Evolutionary conservation across 2,113 vertebrate species (phyloP), one percentile per base, ranked within the genome.

Genomic region (Lethenteron camtschaticum): DNA sequence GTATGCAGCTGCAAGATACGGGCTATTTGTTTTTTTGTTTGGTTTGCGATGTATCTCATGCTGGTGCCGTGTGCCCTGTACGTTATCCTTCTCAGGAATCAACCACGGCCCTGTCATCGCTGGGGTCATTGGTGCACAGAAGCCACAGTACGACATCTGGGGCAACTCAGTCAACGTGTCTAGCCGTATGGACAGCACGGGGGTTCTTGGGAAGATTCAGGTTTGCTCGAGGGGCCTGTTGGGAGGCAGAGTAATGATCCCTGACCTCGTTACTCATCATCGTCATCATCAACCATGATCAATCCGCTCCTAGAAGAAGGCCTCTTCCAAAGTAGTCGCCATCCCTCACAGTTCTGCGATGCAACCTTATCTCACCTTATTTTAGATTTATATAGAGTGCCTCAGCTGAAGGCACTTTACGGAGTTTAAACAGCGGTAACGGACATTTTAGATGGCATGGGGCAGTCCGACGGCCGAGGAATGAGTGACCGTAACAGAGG

Each of bases 141-240:
- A 97, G 76, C 92, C 92, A 1, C 92, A 97, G 10, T 97, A 97
- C 68, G 92, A 97, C 56, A 97, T 97, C 75, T 97, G 92, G 92
- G 92, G 92, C 20, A 96, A 97, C 81, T 90, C 91, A 0, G 92
- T 97, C 73, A 97, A 97, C 11, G 91, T 96, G 71, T 90, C n/a
- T 70, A 97, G 92, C 74, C 81, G 92, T 69, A 97, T 97, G 92
- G 92, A 97, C 74, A 97, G 92, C 79, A 97, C 91, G 0, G 92
- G 92, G 8, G 82, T 97, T 71, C 80, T 97, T 73, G 90, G 92
- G 14, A 97, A 94, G 79, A 97, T 96, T 79, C 92, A 97, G 84
- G 92, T 89, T 41, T 41, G 41, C 41, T 41, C 41, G 1, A 41
- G 41, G 41, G 41, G 41, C 41, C 4, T 41, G 41, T 41, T 41